Evolutionary conservation across 2,797 vertebrate genomes (phyloP).

Genomic region (Takifugu ocellatus): DNA sequence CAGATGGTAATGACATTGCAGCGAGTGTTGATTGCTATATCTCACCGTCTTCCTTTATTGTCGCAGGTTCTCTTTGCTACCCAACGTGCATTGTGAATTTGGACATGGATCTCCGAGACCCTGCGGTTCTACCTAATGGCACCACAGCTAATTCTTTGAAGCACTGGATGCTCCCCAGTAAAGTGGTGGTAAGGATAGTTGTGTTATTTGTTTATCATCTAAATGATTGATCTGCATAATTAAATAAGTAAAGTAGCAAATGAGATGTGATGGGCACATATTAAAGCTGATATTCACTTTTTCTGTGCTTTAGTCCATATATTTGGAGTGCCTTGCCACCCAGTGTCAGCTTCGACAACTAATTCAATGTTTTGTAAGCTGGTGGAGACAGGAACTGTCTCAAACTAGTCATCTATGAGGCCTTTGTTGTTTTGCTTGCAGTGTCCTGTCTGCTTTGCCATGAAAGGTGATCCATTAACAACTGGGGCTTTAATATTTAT

Average conservation of each 20-base stretch:
- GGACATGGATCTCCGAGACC: conserved; percentile 79
- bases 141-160: conserved; percentile 82
- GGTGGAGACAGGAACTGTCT: too few species aligned
- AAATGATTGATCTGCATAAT: too few species aligned
- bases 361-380: too few species aligned
- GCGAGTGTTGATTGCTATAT: conserved; percentile 19
- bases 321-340: too few species aligned
- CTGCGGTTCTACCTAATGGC: conserved; percentile 82
- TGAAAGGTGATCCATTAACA: conserved; percentile 54
- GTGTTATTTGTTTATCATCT: neutral
- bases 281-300: too few species aligned
- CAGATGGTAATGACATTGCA: conserved; percentile 42
- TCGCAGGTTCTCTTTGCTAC: conserved; percentile 83
- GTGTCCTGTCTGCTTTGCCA: conserved; percentile 20
- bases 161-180: conserved; percentile 85
- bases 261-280: too few species aligned
- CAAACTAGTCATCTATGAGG: too few species aligned
- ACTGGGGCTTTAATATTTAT: conserved; percentile 40
- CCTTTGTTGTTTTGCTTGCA: conserved; percentile 15
- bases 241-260: too few species aligned
- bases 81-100: conserved; percentile 81
- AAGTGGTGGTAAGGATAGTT: conserved; percentile 78
- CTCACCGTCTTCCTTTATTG: neutral
- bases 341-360: too few species aligned
- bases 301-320: too few species aligned